A percentile compares a stretch with the other conserved stretches of the same genome.
These are phyloP conservation scores for Phalera bucephala DNA, from an alignment of 2,888 invertebrate species.

Conservation along the genomic window DNA sequence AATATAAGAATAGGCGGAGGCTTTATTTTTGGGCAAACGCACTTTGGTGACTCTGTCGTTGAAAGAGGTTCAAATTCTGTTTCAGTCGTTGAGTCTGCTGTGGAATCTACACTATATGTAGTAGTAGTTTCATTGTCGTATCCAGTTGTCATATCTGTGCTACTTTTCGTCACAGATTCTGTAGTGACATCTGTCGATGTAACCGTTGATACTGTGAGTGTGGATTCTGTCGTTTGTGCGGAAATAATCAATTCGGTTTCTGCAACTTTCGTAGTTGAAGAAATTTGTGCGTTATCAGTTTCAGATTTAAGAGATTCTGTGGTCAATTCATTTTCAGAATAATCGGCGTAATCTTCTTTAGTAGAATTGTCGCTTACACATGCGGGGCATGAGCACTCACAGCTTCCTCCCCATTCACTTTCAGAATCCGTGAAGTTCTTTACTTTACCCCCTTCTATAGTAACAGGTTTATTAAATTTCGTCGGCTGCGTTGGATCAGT, in stretches of 20 bases:
- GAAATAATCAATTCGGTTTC: conserved; percentile 19
- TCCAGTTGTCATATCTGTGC: conserved; percentile 22
- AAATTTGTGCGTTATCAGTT: conserved; percentile 12
- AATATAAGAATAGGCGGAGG: conserved; percentile 90
- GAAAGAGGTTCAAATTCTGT: conserved; percentile 37
- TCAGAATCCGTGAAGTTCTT: conserved; percentile 42
- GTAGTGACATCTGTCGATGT: conserved; percentile 15
- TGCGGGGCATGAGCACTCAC: conserved; percentile 89
- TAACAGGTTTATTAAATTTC: conserved; percentile 68
- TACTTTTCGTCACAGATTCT: conserved; percentile 26
- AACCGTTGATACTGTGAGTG: conserved; percentile 8
- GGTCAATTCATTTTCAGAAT: conserved; percentile 44
- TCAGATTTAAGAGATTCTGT: conserved; percentile 18
- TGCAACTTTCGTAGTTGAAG: conserved; percentile 26
- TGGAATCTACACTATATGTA: conserved; percentile 10
- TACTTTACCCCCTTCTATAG: conserved; percentile 57
- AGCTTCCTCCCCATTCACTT: conserved; percentile 84
- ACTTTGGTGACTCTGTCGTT: conserved; percentile 52
- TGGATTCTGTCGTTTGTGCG: conserved; percentile 18
- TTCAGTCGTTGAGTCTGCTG: conserved; percentile 44
- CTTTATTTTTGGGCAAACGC: conserved; percentile 72
- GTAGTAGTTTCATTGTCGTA: not conserved
- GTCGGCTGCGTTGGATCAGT: conserved; percentile 64
- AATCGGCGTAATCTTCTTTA: conserved; percentile 65
- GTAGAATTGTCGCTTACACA: conserved; percentile 70